Evolutionary conservation across 1,140 invertebrate species (phyloP), one percentile per base, ranked within the genome.

Genomic region (Teleopsis dalmanni): DNA sequence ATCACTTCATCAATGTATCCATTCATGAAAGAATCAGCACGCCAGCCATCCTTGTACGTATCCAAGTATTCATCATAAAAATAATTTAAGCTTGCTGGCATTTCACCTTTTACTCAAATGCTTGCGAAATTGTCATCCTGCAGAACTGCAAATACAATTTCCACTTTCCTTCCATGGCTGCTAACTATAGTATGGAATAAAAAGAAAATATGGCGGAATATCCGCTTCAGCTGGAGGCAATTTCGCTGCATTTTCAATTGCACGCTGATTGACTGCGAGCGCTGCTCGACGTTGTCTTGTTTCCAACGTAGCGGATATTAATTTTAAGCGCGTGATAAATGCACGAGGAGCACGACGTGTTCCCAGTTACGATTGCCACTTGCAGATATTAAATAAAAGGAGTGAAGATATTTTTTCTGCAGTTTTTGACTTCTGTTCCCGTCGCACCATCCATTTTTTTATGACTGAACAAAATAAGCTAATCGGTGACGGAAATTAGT

Each of bases 401-500:
- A 18, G 8, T 14, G 7, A 21, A 42, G 40, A 26, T 16, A 3
- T 5, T 14, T 26, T 42, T 42, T 42, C 19, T 26, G 22, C 22
- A 16, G 18, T 37, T 14, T 26, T 37, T 21, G 18, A 21, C 8
- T 37, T 36, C 27, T 29, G 31, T 36, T 26, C 21, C 34, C 9
- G 18, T 23, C 23, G 18, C 26, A 26, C 16, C 3, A 29, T 22
- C 14, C 26, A 6, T n/a, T 41, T 16, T 29, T 23, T 35, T 18
- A 16, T 14, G 25, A 11, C 33, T 42, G 14, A 38, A 40, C 41
- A 37, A 34, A 47, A 41, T 47, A 47, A 45, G 36, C 47, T 51
- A 51, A 51, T 51, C 49, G 49, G 46, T 51, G 49, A 47, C 49
- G 49, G 49, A 51, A 51, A 51, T 51, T 51, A 51, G 44, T 51